Evolutionary conservation across 2,888 invertebrate species (phyloP).

Genomic region (Polylopha cassiicola): DNA sequence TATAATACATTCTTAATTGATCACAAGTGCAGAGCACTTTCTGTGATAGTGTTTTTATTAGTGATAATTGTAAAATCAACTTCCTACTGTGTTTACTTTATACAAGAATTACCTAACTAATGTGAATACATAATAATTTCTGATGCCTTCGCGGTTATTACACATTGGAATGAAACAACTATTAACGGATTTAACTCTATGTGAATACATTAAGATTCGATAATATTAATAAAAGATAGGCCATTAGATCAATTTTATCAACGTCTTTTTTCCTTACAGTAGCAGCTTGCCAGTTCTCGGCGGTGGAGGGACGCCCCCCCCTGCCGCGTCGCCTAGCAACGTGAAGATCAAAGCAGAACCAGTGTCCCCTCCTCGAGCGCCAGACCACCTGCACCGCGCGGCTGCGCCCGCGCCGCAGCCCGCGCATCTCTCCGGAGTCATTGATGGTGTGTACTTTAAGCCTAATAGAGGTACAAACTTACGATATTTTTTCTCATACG

Average conservation of each 20-base stretch:
- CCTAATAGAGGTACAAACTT: conserved; percentile 20
- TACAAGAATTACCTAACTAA: no score
- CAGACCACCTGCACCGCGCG: conserved; percentile 78
- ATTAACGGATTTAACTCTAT: no score
- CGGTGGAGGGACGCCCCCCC: conserved; percentile 80
- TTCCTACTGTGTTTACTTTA: no score
- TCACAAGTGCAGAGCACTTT: no score
- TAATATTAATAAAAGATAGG: no score
- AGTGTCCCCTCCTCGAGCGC: conserved; percentile 93
- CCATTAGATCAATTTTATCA: background rate
- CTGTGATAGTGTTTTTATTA: no score
- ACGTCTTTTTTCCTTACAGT: conserved; percentile 34
- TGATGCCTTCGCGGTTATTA: no score
- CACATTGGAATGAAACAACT: no score
- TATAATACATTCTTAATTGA: no score
- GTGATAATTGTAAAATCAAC: no score
- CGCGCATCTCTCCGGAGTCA: conserved; percentile 65
- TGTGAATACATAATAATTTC: no score
- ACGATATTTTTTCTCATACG: conserved; percentile 9
- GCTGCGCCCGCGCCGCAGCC: conserved; percentile 65
- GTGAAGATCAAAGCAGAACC: conserved; percentile 97
- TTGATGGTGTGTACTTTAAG: conserved; percentile 54
- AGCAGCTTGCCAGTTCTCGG: conserved; percentile 88
- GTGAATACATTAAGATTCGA: no score
- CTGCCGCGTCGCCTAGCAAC: conserved; percentile 87